phyloP scores from a whole-genome alignment of 2,888 invertebrate genomes.

The Cantharis flavilabris region DNA sequence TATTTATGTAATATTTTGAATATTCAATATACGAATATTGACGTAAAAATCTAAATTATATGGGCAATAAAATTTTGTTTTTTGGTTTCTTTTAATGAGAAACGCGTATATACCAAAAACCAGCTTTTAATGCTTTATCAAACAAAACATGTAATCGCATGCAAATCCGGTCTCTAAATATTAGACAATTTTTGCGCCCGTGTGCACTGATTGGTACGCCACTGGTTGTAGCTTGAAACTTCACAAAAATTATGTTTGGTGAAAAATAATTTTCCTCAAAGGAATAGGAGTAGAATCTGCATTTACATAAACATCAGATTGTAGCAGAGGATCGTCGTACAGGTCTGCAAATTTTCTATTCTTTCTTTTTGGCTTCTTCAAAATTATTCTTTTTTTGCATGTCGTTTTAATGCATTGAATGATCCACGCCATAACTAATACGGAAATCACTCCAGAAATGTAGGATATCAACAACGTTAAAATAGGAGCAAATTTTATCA shows the following conservation, averaged over 20 bases:
- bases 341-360: background rate
- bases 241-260: background rate
- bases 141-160: no score
- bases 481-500: slow-evolving; percentile 34
- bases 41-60: no score
- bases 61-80: no score
- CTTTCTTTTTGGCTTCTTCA: slow-evolving; percentile 5
- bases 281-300: slow-evolving; percentile 29
- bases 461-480: slow-evolving; percentile 19
- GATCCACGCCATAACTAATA: slow-evolving; percentile 24
- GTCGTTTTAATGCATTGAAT: background rate
- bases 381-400: background rate
- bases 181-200: no score
- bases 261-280: background rate
- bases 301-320: background rate
- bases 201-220: no score
- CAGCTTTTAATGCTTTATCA: no score
- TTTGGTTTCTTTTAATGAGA: no score
- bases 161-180: no score
- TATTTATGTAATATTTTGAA: no score
- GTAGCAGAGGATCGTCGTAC: background rate
- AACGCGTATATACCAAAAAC: no score
- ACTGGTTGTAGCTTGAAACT: no score
- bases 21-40: no score
- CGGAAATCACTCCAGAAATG: slow-evolving; percentile 21